Conservation (phyloP, 2,113 vertebrate species). For the Tetrax tetrax region DNA sequence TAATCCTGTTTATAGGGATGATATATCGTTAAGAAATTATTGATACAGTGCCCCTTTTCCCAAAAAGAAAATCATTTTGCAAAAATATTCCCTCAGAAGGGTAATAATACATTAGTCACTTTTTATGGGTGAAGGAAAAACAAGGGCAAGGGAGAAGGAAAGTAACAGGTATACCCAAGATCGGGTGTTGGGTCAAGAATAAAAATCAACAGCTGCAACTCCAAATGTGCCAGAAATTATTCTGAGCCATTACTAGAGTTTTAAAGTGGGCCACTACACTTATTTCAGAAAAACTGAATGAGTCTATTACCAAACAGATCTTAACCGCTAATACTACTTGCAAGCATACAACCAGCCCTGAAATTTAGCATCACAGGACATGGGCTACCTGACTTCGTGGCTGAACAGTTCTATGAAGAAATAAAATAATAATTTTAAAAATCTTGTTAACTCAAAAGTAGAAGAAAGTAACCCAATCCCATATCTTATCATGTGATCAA, state of each 20-base stretch:
- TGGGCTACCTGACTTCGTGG: background rate
- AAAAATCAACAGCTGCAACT: background rate
- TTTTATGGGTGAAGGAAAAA: background rate
- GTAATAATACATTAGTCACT: background rate
- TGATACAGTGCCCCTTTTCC: background rate
- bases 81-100: background rate
- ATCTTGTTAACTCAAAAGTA: background rate
- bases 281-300: background rate
- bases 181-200: background rate
- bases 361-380: background rate
- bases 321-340: background rate
- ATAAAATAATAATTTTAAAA: background rate
- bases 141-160: background rate
- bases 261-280: background rate
- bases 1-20: background rate
- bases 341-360: background rate
- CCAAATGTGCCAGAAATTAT: background rate
- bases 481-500: background rate
- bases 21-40: background rate
- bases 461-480: background rate
- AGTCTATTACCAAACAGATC: background rate
- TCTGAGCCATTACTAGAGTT: background rate
- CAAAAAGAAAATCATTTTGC: background rate
- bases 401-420: background rate
- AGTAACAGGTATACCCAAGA: background rate